Base-by-base conservation (phyloP, 1,140 invertebrate genomes). In the Helicoverpa zea region DNA sequence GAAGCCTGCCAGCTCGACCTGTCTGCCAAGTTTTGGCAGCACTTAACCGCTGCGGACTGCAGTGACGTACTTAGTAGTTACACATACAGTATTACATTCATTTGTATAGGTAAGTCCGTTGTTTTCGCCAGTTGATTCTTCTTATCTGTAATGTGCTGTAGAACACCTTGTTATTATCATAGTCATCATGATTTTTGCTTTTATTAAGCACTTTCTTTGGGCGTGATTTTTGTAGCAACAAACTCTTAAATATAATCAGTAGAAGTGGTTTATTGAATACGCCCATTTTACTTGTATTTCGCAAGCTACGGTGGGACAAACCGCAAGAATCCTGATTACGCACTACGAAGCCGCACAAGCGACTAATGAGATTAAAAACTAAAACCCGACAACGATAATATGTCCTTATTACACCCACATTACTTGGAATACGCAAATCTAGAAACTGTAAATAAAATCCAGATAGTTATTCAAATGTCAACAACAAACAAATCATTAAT, bases 351-450 rank as follows among this genome's bases (percentile, higher is more conserved):
- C 66, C 66, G 0, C 49, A 52, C 16, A 70, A 54, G 49, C 23
- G 12, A 9, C 66, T 70, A 70, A 70, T 70, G 16, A 70, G 66
- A 18, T 70, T 70, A 54, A 70, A 14, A 52, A 54, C 49, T 52
- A 52, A 52, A 51, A 70, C 18, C 66, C 7, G 30, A 64, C 61
- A 52, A 29, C 18, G 66, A 70, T 70, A 54, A 66, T 47, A 49
- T 49, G 43, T 5, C 47, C 18, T 58, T 12, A 66, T 47, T 47
- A 66, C 43, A 47, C 66, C 16, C 47, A 70, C 49, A 23, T 52
- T 52, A 54, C 49, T 30, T 5, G 16, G 12, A 49, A 23, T 3
- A 10, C n/a, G 3, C n/a, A n/a, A 66, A 49, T 16, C 5, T 35
- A 14, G 1, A 63, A 35, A 35, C 2, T 61, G 18, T 10, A 18